Evolutionary conservation across 2,113 vertebrate species (phyloP).

Genomic region (Ranitomeya variabilis): DNA sequence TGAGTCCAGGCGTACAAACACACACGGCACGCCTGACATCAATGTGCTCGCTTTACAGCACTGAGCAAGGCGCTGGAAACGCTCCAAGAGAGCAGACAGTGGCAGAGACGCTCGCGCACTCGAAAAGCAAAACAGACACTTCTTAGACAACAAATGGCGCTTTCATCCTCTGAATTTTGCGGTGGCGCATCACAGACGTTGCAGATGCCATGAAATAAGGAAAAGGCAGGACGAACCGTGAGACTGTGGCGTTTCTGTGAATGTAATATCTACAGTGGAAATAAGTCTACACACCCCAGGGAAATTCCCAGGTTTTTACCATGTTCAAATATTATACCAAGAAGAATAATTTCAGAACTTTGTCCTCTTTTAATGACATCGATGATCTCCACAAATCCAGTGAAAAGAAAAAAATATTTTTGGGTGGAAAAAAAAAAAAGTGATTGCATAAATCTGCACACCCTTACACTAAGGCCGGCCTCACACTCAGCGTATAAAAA

Average conservation of each 20-base stretch:
- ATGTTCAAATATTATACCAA: too few species aligned
- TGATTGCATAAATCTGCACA: too few species aligned
- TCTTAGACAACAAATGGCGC: not conserved
- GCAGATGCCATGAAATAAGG: not conserved
- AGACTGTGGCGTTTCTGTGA: not conserved
- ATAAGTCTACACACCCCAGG: too few species aligned
- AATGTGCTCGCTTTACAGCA: slow-evolving; percentile 7
- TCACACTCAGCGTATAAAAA: too few species aligned
- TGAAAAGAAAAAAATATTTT: too few species aligned
- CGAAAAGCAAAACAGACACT: not conserved
- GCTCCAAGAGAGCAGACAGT: slow-evolving; percentile 3
- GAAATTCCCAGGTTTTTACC: too few species aligned
- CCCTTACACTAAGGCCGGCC: too few species aligned
- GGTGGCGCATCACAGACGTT: not conserved
- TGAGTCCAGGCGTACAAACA: not conserved
- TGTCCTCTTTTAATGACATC: too few species aligned
- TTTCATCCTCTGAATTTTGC: not conserved
- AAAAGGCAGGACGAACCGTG: not conserved
- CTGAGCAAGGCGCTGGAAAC: not conserved
- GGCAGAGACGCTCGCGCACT: not conserved
- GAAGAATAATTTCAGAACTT: too few species aligned
- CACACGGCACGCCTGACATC: not conserved
- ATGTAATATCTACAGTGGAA: not conserved
- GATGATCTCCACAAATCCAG: too few species aligned
- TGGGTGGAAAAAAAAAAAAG: too few species aligned